A percentile compares a stretch with the other conserved stretches of the same genome.
Conservation (phyloP, 2,113 vertebrate genomes). For the Etheostoma cragini region DNA sequence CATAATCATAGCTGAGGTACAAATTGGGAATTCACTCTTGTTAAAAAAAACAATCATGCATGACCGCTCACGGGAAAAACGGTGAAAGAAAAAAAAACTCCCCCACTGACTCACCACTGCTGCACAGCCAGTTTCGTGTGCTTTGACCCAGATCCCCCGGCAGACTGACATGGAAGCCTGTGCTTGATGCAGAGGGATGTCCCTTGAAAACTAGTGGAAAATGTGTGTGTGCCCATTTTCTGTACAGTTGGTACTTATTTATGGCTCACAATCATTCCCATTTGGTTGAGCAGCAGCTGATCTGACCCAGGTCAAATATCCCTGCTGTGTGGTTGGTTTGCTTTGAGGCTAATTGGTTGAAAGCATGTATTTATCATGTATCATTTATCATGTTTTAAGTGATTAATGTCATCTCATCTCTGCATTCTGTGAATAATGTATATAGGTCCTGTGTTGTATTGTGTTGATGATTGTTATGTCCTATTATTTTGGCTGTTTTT, state of each 20-base stretch:
- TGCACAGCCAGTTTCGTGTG: constrained; percentile 8
- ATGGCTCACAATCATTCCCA: not conserved
- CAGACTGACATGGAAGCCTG: constrained; percentile 6
- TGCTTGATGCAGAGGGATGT: not conserved
- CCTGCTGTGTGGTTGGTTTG: constrained; percentile 4
- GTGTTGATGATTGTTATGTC: no score
- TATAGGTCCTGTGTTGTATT: no score
- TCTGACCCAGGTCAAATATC: constrained; percentile 21
- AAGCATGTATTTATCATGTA: not conserved
- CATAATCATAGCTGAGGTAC: not conserved
- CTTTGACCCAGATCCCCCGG: constrained; percentile 66
- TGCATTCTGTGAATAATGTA: no score
- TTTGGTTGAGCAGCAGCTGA: not conserved
- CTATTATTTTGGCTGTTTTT: no score
- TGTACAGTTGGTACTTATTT: not conserved
- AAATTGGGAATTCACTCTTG: not conserved
- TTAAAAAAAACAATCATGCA: constrained; percentile 17
- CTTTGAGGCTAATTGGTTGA: not conserved
- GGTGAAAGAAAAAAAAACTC: constrained; percentile 24
- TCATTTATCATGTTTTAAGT: no score
- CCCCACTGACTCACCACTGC: no score
- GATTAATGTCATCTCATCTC: no score
- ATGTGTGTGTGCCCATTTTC: not conserved
- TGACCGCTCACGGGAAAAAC: constrained; percentile 20
- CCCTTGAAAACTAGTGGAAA: not conserved